phyloP scores from a whole-genome alignment of 2,113 vertebrate genomes.

The Chloroceryle aenea region DNA sequence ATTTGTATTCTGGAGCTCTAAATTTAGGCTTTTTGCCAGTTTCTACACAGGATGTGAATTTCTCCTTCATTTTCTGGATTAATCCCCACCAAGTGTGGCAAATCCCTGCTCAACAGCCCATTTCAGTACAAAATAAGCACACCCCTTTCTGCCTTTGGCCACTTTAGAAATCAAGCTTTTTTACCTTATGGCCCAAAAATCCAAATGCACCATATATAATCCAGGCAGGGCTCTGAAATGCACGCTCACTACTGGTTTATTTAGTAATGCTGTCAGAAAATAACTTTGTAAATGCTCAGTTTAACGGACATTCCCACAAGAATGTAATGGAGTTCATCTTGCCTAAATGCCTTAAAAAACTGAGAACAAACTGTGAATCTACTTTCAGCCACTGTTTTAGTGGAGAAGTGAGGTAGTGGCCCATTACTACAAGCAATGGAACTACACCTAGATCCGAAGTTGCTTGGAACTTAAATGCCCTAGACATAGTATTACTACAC shows the following conservation, averaged over 20 bases:
- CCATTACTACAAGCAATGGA: neutral
- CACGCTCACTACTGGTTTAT: neutral
- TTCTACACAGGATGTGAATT: neutral
- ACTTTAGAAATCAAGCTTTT: slow-evolving; percentile 23
- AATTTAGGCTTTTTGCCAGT: neutral
- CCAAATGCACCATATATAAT: fast-evolving
- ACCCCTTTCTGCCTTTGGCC: neutral
- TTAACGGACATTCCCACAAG: neutral
- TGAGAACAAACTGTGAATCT: neutral
- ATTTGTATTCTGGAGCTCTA: neutral
- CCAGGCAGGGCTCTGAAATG: neutral
- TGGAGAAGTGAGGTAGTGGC: neutral
- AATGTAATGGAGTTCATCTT: neutral
- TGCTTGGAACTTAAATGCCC: neutral
- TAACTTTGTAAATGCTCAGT: neutral
- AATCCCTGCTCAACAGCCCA: neutral
- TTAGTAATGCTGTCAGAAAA: neutral
- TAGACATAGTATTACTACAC: too few species aligned
- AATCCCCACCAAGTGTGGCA: slow-evolving; percentile 7
- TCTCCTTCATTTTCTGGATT: slow-evolving; percentile 11
- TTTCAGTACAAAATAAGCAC: neutral
- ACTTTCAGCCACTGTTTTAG: neutral
- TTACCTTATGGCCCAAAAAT: neutral
- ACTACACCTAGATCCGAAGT: neutral
- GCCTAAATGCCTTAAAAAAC: neutral